phyloP scores from a whole-genome alignment of 1,140 invertebrate genomes.

The Drosophila suzukii region DNA sequence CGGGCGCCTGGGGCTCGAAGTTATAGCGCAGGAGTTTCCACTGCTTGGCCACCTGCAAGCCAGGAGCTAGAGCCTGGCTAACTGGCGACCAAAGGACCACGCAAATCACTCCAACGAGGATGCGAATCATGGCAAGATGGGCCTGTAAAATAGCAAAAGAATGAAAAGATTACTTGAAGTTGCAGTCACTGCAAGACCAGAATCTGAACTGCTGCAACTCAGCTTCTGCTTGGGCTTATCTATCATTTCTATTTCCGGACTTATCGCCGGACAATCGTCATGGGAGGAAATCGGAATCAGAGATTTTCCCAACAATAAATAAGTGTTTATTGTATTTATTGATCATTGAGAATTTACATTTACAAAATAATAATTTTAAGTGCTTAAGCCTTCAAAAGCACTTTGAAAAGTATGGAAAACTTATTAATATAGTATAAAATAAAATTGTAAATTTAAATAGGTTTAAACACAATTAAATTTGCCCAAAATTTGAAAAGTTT shows the following conservation, averaged over 20 bases:
- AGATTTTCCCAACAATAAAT: constrained; percentile 29
- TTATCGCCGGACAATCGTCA: constrained; percentile 11
- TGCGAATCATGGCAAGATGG: constrained; percentile 37
- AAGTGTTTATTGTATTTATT: neutral
- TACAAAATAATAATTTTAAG: neutral
- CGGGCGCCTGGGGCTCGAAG: constrained; percentile 86
- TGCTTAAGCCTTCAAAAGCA: neutral
- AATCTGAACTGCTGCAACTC: constrained; percentile 20
- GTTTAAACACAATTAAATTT: too few relatives aligned
- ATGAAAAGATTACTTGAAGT: constrained; percentile 20
- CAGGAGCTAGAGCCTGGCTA: constrained; percentile 31
- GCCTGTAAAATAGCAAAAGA: constrained; percentile 20
- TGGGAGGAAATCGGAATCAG: constrained; percentile 23
- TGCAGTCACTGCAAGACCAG: constrained; percentile 3
- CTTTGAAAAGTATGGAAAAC: neutral
- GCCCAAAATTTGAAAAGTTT: neutral
- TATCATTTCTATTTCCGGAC: constrained; percentile 39
- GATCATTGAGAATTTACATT: constrained; percentile 12
- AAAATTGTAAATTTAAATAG: too few relatives aligned
- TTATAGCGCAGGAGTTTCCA: constrained; percentile 90
- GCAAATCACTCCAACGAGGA: constrained; percentile 35
- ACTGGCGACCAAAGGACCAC: constrained; percentile 30
- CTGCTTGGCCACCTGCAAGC: constrained; percentile 89
- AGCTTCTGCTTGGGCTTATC: constrained; percentile 16
- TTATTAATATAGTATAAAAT: neutral